These are phyloP conservation scores for Epinotia ramella DNA, from an alignment of 2,888 invertebrate genomes.

Conservation along the genomic window DNA sequence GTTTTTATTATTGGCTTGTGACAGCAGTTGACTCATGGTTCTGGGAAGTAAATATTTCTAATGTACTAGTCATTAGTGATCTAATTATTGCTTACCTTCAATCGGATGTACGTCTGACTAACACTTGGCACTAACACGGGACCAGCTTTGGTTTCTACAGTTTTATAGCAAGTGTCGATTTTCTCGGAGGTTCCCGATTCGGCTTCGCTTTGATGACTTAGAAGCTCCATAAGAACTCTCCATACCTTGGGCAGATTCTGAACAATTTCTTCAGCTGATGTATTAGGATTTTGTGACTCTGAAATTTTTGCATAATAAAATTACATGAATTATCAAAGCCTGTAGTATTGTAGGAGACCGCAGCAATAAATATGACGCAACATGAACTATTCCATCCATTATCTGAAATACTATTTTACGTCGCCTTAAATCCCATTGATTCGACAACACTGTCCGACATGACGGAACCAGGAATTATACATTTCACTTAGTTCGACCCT, in stretches of 20 bases:
- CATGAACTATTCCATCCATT: background rate
- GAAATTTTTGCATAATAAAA: slow-evolving; percentile 39
- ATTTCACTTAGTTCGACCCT: too few species aligned
- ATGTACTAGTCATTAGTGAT: slow-evolving; percentile 61
- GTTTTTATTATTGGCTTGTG: slow-evolving; percentile 32
- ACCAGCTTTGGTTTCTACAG: slow-evolving; percentile 91
- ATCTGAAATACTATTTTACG: too few species aligned
- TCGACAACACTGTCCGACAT: too few species aligned
- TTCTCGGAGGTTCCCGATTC: slow-evolving; percentile 73
- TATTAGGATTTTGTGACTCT: slow-evolving; percentile 61
- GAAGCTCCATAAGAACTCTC: slow-evolving; percentile 91
- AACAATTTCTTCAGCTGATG: slow-evolving; percentile 89
- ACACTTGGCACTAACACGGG: slow-evolving; percentile 93
- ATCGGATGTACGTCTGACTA: slow-evolving; percentile 94
- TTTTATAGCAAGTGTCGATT: slow-evolving; percentile 91
- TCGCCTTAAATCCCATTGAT: too few species aligned
- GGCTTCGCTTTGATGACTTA: slow-evolving; percentile 89
- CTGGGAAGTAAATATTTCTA: slow-evolving; percentile 14
- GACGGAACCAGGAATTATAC: too few species aligned
- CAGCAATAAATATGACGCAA: background rate
- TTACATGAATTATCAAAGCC: background rate
- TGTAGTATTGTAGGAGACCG: background rate
- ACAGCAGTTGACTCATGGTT: slow-evolving; percentile 21
- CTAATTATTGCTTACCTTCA: slow-evolving; percentile 86
- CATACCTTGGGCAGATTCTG: slow-evolving; percentile 93